Percentiles rank a stretch among this genome's conserved stretches.
These are phyloP conservation scores for Phyllostomus discolor DNA, from an alignment of 2,113 vertebrate species.

Conservation along the genomic window DNA sequence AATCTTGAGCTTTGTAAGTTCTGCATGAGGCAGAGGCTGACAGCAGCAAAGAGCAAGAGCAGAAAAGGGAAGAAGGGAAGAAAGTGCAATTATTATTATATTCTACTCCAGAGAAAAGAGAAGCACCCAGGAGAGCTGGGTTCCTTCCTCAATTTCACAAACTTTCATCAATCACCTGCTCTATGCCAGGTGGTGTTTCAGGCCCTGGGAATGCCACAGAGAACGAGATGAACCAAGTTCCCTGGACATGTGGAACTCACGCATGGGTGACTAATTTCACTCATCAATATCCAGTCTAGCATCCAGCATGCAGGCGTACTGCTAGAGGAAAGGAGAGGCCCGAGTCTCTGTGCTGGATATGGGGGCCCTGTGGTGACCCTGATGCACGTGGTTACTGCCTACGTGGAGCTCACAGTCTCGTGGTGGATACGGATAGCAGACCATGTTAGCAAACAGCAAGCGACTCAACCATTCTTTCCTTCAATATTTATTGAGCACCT, in stretches of 20 bases:
- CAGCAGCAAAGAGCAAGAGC: background rate
- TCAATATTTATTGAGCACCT: background rate
- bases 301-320: fast-evolving
- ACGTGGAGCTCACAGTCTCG: background rate
- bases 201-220: background rate
- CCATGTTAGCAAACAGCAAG: background rate
- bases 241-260: background rate
- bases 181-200: background rate
- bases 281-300: no score
- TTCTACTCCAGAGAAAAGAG: background rate
- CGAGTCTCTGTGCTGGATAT: background rate
- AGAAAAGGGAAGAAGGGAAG: background rate
- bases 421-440: background rate
- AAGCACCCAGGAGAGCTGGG: no score
- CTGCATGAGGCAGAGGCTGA: background rate
- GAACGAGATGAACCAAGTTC: background rate
- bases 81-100: background rate
- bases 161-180: background rate
- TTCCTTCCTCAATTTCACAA: background rate
- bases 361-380: background rate
- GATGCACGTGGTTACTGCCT: background rate
- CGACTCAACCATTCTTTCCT: background rate
- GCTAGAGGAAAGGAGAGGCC: background rate
- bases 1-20: background rate
- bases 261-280: no score